Evolutionary conservation across 2,797 vertebrate species (phyloP).

Genomic region (Steatocranus sp.): DNA sequence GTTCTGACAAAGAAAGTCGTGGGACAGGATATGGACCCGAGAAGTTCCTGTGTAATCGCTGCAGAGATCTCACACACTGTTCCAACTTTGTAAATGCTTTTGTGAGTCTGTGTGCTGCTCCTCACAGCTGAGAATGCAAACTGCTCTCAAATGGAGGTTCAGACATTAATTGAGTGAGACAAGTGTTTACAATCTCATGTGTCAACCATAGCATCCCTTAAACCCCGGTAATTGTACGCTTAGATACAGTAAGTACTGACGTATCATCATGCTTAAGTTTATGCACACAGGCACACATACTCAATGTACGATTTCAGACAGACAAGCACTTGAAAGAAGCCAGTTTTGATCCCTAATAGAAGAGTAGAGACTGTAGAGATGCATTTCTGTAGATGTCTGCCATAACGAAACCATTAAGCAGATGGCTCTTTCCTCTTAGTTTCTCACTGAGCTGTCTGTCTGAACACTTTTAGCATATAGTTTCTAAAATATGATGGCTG

Average conservation of each 20-base stretch:
- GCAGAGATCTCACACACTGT: conserved; percentile 58
- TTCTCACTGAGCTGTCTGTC: conserved; percentile 13
- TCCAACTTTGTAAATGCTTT: conserved; percentile 67
- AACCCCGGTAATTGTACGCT: conserved; percentile 28
- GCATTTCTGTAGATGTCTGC: conserved; percentile 14
- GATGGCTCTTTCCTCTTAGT: conserved; percentile 18
- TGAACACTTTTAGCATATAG: neutral
- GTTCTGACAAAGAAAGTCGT: conserved; percentile 52
- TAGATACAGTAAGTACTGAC: conserved; percentile 19
- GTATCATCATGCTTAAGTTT: neutral
- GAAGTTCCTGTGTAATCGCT: conserved; percentile 59
- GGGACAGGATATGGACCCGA: conserved; percentile 65
- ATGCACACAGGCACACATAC: neutral
- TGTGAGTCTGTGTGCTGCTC: conserved; percentile 56
- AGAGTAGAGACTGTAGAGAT: neutral
- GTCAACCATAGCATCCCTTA: conserved; percentile 38
- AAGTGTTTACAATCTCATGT: conserved; percentile 52
- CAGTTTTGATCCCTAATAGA: neutral
- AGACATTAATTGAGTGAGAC: conserved; percentile 54
- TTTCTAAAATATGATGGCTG: neutral
- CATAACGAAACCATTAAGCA: conserved; percentile 17
- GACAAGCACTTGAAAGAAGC: conserved; percentile 13
- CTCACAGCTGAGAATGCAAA: conserved; percentile 74
- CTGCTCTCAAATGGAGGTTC: conserved; percentile 57
- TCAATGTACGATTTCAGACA: neutral